Evolutionary conservation across 2,797 vertebrate genomes (phyloP).

Genomic region (Mus spretus): DNA sequence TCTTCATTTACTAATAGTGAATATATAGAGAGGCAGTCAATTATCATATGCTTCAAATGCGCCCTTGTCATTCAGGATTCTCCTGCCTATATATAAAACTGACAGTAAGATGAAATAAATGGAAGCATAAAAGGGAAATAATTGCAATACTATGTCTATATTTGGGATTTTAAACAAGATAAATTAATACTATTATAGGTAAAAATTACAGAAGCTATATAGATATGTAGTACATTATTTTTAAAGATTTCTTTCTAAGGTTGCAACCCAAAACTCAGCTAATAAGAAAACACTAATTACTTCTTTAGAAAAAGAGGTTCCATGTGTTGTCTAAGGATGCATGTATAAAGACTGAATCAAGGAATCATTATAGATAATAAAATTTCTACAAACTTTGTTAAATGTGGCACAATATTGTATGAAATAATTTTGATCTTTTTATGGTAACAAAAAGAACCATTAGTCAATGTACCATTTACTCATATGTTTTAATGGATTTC

Average conservation of each 20-base stretch:
- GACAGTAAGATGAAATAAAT: neutral
- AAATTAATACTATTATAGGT: neutral
- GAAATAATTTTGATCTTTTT: neutral
- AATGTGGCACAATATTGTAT: neutral
- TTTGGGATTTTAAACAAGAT: neutral
- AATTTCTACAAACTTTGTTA: neutral
- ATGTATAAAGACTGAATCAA: neutral
- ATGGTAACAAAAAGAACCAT: neutral
- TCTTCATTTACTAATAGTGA: neutral
- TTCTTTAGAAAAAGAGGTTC: neutral
- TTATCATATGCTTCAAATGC: neutral
- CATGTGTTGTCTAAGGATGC: neutral
- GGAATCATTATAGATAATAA: neutral
- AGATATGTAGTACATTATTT: neutral
- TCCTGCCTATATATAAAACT: neutral
- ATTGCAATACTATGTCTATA: neutral
- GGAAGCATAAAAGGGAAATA: neutral
- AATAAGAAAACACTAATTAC: neutral
- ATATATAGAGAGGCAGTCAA: neutral
- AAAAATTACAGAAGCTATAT: neutral
- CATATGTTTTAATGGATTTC: neutral
- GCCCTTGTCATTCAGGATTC: neutral
- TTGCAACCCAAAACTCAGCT: neutral
- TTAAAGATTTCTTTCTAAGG: neutral
- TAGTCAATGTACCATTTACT: neutral